phyloP scores from a whole-genome alignment of 1,140 invertebrate species.

The Drosophila insularis region DNA sequence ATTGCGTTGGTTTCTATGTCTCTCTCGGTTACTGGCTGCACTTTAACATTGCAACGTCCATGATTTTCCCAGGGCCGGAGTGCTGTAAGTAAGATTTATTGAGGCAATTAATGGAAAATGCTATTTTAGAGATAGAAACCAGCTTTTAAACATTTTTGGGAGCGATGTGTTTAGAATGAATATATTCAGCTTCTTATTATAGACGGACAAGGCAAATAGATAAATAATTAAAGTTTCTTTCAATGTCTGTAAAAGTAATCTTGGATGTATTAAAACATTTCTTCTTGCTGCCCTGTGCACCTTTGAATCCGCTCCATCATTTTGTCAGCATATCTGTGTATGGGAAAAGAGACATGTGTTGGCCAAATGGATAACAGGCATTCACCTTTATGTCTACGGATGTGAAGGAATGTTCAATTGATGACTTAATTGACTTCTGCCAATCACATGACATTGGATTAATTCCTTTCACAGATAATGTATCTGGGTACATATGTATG shows the following conservation, averaged over 20 bases:
- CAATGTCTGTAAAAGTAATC: background rate
- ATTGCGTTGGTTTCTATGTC: background rate
- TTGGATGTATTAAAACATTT: too few species aligned
- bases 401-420: conserved; percentile 6
- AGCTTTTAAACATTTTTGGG: too few species aligned
- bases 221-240: background rate
- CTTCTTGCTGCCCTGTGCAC: background rate
- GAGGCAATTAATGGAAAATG: too few species aligned
- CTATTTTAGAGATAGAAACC: too few species aligned
- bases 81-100: background rate
- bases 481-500: background rate
- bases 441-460: conserved; percentile 2
- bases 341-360: background rate
- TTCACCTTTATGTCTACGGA: conserved; percentile 1
- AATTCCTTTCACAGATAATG: background rate
- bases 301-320: background rate
- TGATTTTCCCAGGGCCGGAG: background rate
- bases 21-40: background rate
- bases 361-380: background rate
- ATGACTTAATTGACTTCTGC: conserved; percentile 9
- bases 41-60: background rate
- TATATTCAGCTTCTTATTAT: too few species aligned
- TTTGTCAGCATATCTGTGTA: background rate
- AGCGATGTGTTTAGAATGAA: too few species aligned
- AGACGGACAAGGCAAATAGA: too few species aligned